Base-by-base conservation (phyloP, 2,888 invertebrate species). In the Oligia strigilis region DNA sequence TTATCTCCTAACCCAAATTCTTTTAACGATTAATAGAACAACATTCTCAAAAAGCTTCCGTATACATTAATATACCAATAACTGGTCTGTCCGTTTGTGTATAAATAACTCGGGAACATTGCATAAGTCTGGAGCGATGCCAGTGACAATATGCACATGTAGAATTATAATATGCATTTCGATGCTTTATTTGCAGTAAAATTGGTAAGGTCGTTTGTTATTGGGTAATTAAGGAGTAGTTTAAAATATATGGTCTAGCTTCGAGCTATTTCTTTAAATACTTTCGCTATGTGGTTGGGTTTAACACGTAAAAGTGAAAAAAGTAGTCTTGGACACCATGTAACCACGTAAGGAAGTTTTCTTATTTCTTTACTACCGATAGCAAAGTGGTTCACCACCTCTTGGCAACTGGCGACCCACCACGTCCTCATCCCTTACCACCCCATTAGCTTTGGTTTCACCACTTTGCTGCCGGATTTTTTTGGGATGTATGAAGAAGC, bases 31-130 rank as follows among this genome's bases (percentile, higher is more conserved):
- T 84, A 87, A 88, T 82, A 75, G 72, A 64, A 72, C n/a, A 75
- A 23, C 81, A 82, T 88, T 69, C 58, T 78, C 52, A 78, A 83
- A 85, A 77, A 83, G 81, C 87, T 89, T 89, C 89, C 89, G 88
- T 81, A 73, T 88, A 72, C 90, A 90, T 89, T 85, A 87, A 89
- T 90, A 86, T 81, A 77, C 73, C 78, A 85, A 84, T 88, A 88
- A 90, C 84, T 76, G 81, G 89, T 82, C 81, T 79, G 88, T 89
- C 78, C 69, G 85, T 88, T 36, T 84, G 79, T 89, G 36, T 89
- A 89, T 79, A 87, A 83, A 89, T 90, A 89, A 65, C 82, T 80
- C 74, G 52, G 79, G 71, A 85, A 71, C 79, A 73, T 89, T 90
- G 83, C 89, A 86, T 77, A 89, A 89, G 60, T 66, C 43, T 89